A percentile compares a stretch with the other conserved stretches of the same genome.
Evolutionary conservation across 2,888 invertebrate genomes (phyloP).

Genomic region (Muschampia plurimacula): DNA sequence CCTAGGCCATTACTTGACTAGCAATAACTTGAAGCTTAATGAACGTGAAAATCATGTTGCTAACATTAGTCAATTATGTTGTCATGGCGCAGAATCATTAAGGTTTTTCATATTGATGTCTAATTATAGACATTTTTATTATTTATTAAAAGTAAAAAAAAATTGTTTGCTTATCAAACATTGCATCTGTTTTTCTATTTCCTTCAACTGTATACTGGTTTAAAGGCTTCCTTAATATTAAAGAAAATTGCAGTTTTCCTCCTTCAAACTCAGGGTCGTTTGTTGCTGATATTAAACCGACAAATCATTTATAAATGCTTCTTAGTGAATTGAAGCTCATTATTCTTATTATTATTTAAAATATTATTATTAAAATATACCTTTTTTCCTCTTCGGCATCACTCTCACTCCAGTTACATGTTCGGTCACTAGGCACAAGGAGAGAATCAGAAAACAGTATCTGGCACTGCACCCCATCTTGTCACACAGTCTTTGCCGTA

Average conservation of each 20-base stretch:
- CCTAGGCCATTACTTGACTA: not conserved
- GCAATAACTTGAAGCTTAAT: conserved; percentile 19
- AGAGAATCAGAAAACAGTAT: conserved; percentile 80
- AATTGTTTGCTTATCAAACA: not conserved
- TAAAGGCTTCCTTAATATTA: conserved; percentile 21
- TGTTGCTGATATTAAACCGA: conserved; percentile 21
- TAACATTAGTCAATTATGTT: not conserved
- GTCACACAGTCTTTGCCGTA: conserved; percentile 65
- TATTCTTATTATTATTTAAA: not conserved
- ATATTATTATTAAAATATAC: conserved; percentile 60
- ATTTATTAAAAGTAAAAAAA: not conserved
- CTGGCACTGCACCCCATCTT: conserved; percentile 83
- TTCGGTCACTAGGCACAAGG: conserved; percentile 82
- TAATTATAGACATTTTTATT: not conserved
- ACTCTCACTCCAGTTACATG: conserved; percentile 84
- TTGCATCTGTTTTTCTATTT: conserved; percentile 1
- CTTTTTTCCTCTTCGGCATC: conserved; percentile 85
- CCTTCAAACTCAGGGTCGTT: conserved; percentile 22
- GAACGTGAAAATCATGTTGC: conserved; percentile 16
- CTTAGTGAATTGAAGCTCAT: not conserved
- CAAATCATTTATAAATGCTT: conserved; percentile 2
- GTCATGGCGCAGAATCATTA: not conserved
- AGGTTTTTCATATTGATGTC: not conserved
- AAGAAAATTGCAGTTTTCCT: conserved; percentile 38
- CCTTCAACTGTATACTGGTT: not conserved